Evolutionary conservation across 2,888 invertebrate genomes (phyloP), one percentile per base, ranked within the genome.

Genomic region (Minunthozetes semirufus): DNA sequence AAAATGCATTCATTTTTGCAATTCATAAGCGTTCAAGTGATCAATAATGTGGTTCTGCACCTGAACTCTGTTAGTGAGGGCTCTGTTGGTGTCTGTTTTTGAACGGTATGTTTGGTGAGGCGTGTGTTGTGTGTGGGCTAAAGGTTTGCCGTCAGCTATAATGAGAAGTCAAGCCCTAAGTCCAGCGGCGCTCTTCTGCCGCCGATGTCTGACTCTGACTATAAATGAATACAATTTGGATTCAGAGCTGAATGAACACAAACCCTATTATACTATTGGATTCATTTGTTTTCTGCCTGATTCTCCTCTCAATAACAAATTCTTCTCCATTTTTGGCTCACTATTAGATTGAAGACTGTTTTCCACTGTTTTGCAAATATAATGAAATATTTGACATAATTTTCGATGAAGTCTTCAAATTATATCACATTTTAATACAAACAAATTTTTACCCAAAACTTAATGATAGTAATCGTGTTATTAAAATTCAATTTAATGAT

Each of bases 101-200:
- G 13, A 59, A 59, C 19, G 27, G n/a, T 50, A 50, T 50, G 5
- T 19, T 50, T n/a, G 17, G 50, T n/a, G 50, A 59, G 22, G 59
- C 27, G 59, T 59, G 59, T 59, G 59, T 25, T 17, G 59, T 59
- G 59, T 59, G 59, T 59, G 59, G 59, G 59, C 59, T 59, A 59
- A 59, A 19, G 59, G 59, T 25, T 59, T 59, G 59, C 27, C 59
- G 27, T 59, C 13, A 13, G 13, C 27, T 59, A 25, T 59, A 59
- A 59, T 59, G 59, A 59, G 59, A 33, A 63, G 33, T 63, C 33
- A 63, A 63, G 33, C 33, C 63, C 33, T 63, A 38, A 63, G 33
- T 33, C 63, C 33, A 63, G 29, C 63, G 63, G 63, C 33, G 63
- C 15, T 63, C 33, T 33, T 63, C 27, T 25, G 22, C 22, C 59